phyloP scores from a whole-genome alignment of 2,113 vertebrate genomes.

The Odontesthes bonariensis region DNA sequence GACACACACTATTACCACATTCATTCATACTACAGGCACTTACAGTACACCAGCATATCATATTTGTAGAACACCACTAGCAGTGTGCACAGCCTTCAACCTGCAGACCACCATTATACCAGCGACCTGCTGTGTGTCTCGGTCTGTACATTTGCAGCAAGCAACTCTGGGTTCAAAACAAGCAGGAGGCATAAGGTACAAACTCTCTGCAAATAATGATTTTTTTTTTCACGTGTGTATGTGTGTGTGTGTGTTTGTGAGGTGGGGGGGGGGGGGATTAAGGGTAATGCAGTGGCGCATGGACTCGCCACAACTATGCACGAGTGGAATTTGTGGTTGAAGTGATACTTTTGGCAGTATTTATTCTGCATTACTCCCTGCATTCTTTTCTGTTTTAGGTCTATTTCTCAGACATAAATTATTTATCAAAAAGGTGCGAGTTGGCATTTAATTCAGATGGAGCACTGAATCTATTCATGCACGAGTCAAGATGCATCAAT shows the following conservation, averaged over 20 bases:
- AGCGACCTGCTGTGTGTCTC: conserved; percentile 46
- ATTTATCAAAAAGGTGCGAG: not conserved
- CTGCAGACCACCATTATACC: conserved; percentile 42
- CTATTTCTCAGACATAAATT: not conserved
- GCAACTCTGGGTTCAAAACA: conserved; percentile 31
- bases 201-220: conserved; percentile 26
- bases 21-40: conserved; percentile 15
- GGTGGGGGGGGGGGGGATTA: not conserved
- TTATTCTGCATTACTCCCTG: not conserved
- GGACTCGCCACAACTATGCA: not conserved
- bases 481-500: not conserved
- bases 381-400: not conserved
- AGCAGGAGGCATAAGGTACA: conserved; percentile 20
- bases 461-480: not conserved
- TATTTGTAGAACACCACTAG: conserved; percentile 16
- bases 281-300: not conserved
- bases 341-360: not conserved
- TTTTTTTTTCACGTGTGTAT: not conserved
- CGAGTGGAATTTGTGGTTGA: not conserved
- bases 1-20: conserved; percentile 21
- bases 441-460: not conserved
- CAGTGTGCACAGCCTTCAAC: not conserved
- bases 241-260: not conserved
- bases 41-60: conserved; percentile 3
- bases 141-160: not conserved